Base-by-base conservation (phyloP, 2,797 vertebrate genomes). In the Siniperca scherzeri region DNA sequence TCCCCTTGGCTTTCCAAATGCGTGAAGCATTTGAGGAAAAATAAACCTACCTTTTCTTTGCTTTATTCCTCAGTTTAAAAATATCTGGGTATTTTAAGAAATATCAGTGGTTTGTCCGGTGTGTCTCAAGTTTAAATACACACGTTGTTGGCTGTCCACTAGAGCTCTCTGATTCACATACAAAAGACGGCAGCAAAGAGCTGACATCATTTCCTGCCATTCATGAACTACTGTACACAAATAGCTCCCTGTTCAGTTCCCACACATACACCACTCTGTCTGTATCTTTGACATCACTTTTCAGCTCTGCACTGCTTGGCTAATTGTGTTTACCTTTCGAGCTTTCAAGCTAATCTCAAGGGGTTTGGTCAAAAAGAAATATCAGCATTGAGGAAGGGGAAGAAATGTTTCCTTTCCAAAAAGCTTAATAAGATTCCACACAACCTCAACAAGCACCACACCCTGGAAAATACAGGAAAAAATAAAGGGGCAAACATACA, bases 191-290 rank as follows among this genome's bases (percentile, higher is more conserved):
- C 88, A 88, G 92, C 78, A 74, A 66, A 87, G 74, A 79, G 87
- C 66, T 96, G 95, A 96, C 94, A 95, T 96, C 94, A 96, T 95
- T 96, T 96, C 96, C 96, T 96, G 92, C 90, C 93, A 96, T 96
- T 96, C 96, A 95, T 91, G 85, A 82, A 73, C 79, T 78, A 82
- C 36, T 36, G 36, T 36, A 36, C 93, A 96, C 91, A 96, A 96
- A 96, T 89, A 96, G 87, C 91, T 93, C 92, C 88, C 94, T 95
- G 93, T 95, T 93, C 75, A 64, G 93, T 95, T 96, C 94, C 93
- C 95, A 96, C 92, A 94, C 93, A 89, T 55, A 52, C 74, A 64
- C 77, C 68, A 25, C 78, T 86, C 88, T 77, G 77, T 83, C 87
- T 83, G 78, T 88, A 85, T 87, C 88, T 82, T 81, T 85, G 67